Conservation (phyloP, 2,797 vertebrate species). For the Mormyrus proboscirostris region DNA sequence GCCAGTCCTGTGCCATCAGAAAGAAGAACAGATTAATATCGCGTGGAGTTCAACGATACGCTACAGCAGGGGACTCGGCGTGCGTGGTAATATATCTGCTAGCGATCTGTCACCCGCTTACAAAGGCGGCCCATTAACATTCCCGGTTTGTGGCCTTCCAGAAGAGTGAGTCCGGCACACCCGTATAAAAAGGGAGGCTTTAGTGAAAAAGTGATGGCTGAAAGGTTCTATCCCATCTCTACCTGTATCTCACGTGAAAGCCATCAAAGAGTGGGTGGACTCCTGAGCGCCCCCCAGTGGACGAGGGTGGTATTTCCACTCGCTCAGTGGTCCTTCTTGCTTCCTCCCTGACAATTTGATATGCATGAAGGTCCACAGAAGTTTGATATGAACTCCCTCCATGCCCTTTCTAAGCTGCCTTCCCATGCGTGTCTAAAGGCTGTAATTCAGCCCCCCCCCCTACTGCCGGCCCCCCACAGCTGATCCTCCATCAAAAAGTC, state of each 20-base stretch:
- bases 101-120: constrained; percentile 6
- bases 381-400: neutral
- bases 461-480: neutral
- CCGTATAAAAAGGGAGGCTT: neutral
- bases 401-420: neutral
- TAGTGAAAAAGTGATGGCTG: neutral
- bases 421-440: neutral
- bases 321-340: neutral
- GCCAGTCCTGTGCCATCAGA: neutral
- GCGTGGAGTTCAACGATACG: neutral
- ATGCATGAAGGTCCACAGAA: neutral
- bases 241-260: neutral
- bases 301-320: neutral
- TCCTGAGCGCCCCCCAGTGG: neutral
- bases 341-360: neutral
- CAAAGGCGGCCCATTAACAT: neutral
- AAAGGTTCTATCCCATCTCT: neutral
- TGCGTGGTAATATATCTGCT: neutral
- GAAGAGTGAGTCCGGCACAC: neutral
- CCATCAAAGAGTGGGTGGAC: neutral
- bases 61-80: neutral
- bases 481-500: neutral
- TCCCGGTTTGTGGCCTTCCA: neutral
- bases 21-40: constrained; percentile 13
- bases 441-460: no score